A percentile compares a stretch with the other conserved stretches of the same genome.
phyloP scores from a whole-genome alignment of 2,888 invertebrate species.

The Tachina fera region DNA sequence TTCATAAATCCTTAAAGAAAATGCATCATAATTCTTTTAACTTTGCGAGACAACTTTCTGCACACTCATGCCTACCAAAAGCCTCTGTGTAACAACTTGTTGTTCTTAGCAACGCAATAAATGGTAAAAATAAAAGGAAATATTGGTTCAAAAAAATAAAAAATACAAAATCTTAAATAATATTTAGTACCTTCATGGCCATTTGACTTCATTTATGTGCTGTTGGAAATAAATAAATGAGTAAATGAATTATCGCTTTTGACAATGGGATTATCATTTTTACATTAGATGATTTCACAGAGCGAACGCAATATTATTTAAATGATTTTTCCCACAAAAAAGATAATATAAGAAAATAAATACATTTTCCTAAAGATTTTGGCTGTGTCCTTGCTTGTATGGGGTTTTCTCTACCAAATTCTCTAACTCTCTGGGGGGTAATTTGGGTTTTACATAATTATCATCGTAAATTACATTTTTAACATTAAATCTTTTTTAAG shows the following conservation, averaged over 20 bases:
- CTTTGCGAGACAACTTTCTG: conserved; percentile 7
- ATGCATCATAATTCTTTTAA: conserved; percentile 69
- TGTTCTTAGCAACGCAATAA: background rate
- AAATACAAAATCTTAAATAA: conserved; percentile 15
- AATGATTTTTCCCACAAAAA: conserved; percentile 52
- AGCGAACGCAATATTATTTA: conserved; percentile 48
- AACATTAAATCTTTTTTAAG: conserved; percentile 67
- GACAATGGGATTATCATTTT: conserved; percentile 83
- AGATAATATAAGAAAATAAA: background rate
- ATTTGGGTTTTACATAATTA: conserved; percentile 80
- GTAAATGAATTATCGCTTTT: conserved; percentile 81
- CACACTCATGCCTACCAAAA: background rate
- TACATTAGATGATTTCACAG: conserved; percentile 76
- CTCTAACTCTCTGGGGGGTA: conserved; percentile 78
- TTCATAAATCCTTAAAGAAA: conserved; percentile 76
- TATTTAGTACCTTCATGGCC: conserved; percentile 68
- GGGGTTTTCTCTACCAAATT: conserved; percentile 7
- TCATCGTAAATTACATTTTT: conserved; percentile 80
- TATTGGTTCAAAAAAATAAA: background rate
- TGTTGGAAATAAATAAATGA: conserved; percentile 24
- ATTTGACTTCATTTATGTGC: conserved; percentile 58
- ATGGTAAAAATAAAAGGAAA: conserved; percentile 7
- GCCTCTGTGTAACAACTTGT: conserved; percentile 23
- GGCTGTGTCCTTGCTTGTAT: conserved; percentile 12
- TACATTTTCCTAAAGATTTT: conserved; percentile 27